A percentile compares a stretch with the other conserved stretches of the same genome.
Conservation (phyloP, 2,888 invertebrate genomes). For the Xanthostigma xanthostigma region DNA sequence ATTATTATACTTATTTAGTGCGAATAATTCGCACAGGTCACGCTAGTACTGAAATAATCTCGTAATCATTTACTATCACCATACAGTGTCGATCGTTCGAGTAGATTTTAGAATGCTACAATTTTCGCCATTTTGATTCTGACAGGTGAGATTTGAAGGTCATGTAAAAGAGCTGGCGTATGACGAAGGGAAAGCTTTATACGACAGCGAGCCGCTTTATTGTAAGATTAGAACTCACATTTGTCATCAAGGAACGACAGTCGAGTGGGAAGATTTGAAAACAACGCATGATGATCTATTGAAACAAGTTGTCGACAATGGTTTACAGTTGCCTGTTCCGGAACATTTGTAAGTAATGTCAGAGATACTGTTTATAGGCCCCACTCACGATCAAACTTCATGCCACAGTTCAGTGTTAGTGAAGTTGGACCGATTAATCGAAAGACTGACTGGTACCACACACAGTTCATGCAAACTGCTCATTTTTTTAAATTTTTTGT, state of each 20-base stretch:
- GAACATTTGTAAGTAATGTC: constrained; percentile 29
- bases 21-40: too few relatives aligned
- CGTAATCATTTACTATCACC: background rate
- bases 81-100: background rate
- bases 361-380: background rate
- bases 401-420: too few relatives aligned
- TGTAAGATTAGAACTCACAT: constrained; percentile 31
- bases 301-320: constrained; percentile 19
- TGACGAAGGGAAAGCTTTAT: constrained; percentile 23
- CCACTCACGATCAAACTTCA: too few relatives aligned
- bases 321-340: constrained; percentile 27
- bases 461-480: too few relatives aligned
- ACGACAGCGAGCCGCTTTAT: constrained; percentile 29
- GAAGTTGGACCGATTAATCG: too few relatives aligned
- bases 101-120: background rate
- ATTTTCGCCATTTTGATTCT: background rate
- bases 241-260: constrained; percentile 28
- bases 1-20: too few relatives aligned
- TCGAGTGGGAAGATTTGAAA: constrained; percentile 31
- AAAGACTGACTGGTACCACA: too few relatives aligned
- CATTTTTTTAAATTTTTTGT: too few relatives aligned
- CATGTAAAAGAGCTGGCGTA: constrained; percentile 21
- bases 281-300: constrained; percentile 27
- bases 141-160: constrained; percentile 32
- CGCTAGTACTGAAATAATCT: too few relatives aligned